phyloP scores from a whole-genome alignment of 2,113 vertebrate species.

The Athene noctua region DNA sequence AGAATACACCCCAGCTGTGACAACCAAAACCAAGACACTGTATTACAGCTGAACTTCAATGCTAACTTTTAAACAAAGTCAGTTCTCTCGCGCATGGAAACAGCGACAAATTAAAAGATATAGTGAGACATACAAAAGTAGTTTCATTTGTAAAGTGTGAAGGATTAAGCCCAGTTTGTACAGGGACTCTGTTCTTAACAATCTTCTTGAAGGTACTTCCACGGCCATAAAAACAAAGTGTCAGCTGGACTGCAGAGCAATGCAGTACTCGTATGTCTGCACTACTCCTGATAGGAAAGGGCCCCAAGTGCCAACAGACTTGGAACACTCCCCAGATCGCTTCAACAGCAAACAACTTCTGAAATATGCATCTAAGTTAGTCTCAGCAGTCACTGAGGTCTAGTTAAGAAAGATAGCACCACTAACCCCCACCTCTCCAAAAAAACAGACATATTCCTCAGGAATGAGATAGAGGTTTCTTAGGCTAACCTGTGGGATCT shows the following conservation, averaged over 20 bases:
- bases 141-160: background rate
- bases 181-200: background rate
- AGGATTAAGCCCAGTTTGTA: background rate
- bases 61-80: background rate
- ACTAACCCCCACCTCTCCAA: background rate
- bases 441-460: background rate
- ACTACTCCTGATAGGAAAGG: background rate
- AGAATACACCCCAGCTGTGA: background rate
- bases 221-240: background rate
- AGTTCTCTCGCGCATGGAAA: background rate
- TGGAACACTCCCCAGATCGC: background rate
- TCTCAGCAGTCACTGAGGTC: background rate
- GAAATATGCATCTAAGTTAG: background rate
- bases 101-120: background rate
- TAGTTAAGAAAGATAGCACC: background rate
- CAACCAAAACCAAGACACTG: background rate
- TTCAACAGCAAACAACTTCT: background rate
- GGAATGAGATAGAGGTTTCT: background rate
- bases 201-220: background rate
- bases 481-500: background rate
- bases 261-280: background rate
- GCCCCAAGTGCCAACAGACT: background rate
- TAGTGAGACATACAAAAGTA: background rate
- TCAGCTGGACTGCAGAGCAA: slow-evolving; percentile 31
- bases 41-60: background rate